A percentile compares a stretch with the other conserved stretches of the same genome.
Evolutionary conservation across 2,113 vertebrate genomes (phyloP).

Genomic region (Atrichornis clamosus): DNA sequence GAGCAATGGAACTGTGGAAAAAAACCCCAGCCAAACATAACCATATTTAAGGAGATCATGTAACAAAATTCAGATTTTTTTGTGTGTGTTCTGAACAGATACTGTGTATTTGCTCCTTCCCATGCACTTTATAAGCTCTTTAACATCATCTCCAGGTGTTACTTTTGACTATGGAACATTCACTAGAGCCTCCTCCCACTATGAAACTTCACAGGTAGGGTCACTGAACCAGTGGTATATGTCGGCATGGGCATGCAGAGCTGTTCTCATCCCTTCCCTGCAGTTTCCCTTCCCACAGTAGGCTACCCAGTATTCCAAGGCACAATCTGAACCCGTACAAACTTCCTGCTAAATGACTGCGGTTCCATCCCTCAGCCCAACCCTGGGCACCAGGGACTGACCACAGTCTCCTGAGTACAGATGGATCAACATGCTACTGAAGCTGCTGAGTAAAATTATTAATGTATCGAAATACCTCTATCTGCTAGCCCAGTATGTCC

Average conservation of each 20-base stretch:
- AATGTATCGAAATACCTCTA: conserved; percentile 42
- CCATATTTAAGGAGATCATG: neutral
- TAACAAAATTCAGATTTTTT: neutral
- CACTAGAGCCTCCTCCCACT: neutral
- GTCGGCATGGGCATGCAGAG: neutral
- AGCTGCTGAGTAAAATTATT: conserved; percentile 39
- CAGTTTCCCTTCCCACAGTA: neutral
- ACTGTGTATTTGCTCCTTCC: neutral
- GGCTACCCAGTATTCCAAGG: neutral
- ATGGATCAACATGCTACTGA: conserved; percentile 17
- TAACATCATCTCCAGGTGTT: neutral
- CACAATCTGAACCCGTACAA: conserved; percentile 18
- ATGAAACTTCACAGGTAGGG: neutral
- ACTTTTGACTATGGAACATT: neutral
- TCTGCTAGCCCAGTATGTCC: conserved; percentile 27
- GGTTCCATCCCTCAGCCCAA: neutral
- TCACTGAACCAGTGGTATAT: neutral
- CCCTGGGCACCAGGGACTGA: conserved; percentile 2
- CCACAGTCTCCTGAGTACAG: conserved; percentile 18
- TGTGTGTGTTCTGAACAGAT: neutral
- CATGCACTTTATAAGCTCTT: neutral
- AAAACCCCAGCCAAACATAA: neutral
- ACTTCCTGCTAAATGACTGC: conserved; percentile 42
- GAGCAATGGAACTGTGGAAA: neutral
- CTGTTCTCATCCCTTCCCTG: neutral